phyloP scores from a whole-genome alignment of 2,113 vertebrate genomes.

The Meleagris gallopavo region DNA sequence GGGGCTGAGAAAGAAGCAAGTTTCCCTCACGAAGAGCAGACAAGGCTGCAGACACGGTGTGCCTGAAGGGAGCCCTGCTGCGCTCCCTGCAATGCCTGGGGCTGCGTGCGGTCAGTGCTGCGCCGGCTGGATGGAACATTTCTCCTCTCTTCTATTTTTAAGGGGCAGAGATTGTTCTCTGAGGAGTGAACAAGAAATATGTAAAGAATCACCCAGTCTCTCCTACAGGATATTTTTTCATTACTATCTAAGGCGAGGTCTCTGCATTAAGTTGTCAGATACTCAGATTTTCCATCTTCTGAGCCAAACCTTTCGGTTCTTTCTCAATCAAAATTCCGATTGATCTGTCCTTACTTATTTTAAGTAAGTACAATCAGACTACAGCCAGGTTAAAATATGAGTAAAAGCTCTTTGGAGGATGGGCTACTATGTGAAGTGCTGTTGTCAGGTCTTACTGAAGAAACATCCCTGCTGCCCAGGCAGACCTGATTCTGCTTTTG shows the following conservation, averaged over 20 bases:
- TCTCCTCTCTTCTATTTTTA: neutral
- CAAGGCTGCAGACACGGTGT: neutral
- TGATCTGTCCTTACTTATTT: neutral
- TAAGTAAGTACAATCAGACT: neutral
- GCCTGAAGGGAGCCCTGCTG: neutral
- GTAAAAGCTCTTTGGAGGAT: neutral
- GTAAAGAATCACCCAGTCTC: neutral
- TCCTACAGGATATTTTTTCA: neutral
- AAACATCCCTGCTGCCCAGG: neutral
- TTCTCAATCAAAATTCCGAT: neutral
- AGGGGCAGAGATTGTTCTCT: neutral
- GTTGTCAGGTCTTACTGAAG: neutral
- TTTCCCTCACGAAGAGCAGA: neutral
- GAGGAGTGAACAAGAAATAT: constrained; percentile 5
- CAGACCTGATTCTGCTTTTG: neutral
- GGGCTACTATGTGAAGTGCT: neutral
- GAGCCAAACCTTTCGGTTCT: constrained; percentile 13
- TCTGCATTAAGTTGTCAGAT: neutral
- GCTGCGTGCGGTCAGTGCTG: neutral
- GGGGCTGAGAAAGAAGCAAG: neutral
- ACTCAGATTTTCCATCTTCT: neutral
- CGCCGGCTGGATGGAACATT: neutral
- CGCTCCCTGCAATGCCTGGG: neutral
- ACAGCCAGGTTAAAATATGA: neutral
- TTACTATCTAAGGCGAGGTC: constrained; percentile 19